Percentiles rank a stretch among this genome's conserved stretches.
Conservation (phyloP, 2,797 vertebrate genomes). For the Sandelia bainsii region DNA sequence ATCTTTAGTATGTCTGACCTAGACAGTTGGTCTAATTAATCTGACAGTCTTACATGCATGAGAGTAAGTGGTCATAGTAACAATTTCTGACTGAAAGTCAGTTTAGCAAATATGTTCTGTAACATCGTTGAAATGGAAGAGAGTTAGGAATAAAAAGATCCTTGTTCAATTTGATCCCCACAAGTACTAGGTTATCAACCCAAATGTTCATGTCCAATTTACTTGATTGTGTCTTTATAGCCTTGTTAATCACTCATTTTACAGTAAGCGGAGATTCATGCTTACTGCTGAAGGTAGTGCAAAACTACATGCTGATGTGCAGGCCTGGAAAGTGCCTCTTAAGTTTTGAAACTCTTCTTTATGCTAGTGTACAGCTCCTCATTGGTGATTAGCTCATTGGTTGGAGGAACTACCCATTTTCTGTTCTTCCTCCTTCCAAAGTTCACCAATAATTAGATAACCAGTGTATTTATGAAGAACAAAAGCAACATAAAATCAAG, state of each 20-base stretch:
- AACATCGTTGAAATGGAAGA: slow-evolving; percentile 1
- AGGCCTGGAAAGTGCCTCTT: too few relatives aligned
- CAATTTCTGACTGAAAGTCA: slow-evolving; percentile 40
- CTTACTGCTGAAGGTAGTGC: too few relatives aligned
- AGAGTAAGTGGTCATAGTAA: slow-evolving; percentile 35
- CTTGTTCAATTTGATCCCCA: slow-evolving; percentile 1
- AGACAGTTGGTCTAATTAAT: slow-evolving; percentile 32
- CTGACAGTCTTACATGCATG: slow-evolving; percentile 32
- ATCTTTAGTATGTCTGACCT: slow-evolving; percentile 73
- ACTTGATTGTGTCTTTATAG: too few relatives aligned
- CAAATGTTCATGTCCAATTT: neutral
- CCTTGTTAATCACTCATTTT: neutral
- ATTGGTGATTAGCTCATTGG: too few relatives aligned
- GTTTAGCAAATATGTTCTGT: slow-evolving; percentile 9
- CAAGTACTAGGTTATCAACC: neutral
- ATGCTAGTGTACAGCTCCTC: too few relatives aligned
- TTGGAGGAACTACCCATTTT: too few relatives aligned
- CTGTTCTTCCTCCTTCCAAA: too few relatives aligned
- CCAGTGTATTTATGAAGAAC: too few relatives aligned
- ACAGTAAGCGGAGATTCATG: neutral
- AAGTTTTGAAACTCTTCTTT: too few relatives aligned
- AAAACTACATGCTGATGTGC: too few relatives aligned
- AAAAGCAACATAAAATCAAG: too few relatives aligned
- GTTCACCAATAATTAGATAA: too few relatives aligned
- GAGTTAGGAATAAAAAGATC: slow-evolving; percentile 16